Conservation (phyloP, 2,797 vertebrate genomes). For the Lepilemur ruficaudatus region DNA sequence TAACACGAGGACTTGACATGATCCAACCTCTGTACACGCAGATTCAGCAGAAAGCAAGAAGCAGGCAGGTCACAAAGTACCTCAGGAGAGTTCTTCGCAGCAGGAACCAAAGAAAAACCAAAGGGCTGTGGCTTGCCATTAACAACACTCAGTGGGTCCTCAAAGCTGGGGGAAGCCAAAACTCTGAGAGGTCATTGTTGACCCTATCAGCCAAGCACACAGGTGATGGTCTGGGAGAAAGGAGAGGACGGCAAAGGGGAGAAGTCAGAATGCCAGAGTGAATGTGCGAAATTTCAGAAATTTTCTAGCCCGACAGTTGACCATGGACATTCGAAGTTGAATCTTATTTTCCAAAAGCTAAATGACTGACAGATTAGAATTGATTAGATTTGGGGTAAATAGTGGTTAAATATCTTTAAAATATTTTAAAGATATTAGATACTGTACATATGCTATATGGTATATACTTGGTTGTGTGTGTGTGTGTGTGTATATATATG, state of each 20-base stretch:
- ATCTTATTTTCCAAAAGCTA: slow-evolving; percentile 43
- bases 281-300: background rate
- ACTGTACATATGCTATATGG: background rate
- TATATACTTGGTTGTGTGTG: background rate
- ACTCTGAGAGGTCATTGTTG: background rate
- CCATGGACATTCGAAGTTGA: background rate
- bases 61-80: background rate
- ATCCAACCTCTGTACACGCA: background rate
- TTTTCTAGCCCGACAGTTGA: background rate
- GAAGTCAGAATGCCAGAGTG: background rate
- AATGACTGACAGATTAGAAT: background rate
- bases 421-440: background rate
- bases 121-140: background rate
- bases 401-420: background rate
- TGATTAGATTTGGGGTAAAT: background rate
- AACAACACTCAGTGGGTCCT: background rate
- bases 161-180: background rate
- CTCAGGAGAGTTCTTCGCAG: background rate
- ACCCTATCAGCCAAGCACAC: background rate
- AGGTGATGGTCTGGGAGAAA: background rate
- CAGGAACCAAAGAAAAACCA: background rate
- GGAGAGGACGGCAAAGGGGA: background rate
- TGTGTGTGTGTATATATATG: too few relatives aligned
- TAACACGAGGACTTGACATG: background rate
- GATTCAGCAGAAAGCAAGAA: slow-evolving; percentile 49